Base-by-base conservation (phyloP, 2,888 invertebrate species). In the Sphaerophoria rueppellii region DNA sequence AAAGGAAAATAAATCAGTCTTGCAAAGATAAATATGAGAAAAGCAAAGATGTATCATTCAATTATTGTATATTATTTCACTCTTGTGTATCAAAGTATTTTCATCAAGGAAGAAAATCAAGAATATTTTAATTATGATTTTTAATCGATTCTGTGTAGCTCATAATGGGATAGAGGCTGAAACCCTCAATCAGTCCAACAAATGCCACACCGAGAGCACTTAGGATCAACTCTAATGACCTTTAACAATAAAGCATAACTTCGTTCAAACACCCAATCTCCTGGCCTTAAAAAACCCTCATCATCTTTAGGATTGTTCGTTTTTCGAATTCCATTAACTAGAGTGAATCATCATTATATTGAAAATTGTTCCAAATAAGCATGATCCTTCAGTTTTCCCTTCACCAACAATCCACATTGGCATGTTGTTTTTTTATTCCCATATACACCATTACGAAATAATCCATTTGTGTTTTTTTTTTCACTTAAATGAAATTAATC, bases 401-500 rank as follows among this genome's bases (percentile, higher is more conserved):
- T 43, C 43, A 48, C 34, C 34, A 34, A 34, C 54, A 16, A 58
- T 67, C 67, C 14, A 54, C 48, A 65, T 60, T 63, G 55, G 52
- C 40, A 14, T 34, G 61, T 69, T 61, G 43, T 11, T 60, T 65
- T 37, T 16, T 37, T 14, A 16, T 24, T 40, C 40, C 35, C 63
- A 46, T 24, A 24, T 24, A 1, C 24, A 24, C 24, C 24, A 24
- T 24, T 24, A 61, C 54, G 43, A 46, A 48, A 43, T 46, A 58
- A 58, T 72, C 58, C 37, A 60, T 61, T 60, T 54, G 46, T 67
- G 37, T n/a, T 60, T 7, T 58, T 71, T 58, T 57, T 71, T 58
- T 57, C 50, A 70, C 71, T 74, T 67, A 79, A 79, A 79, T 83
- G 75, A 79, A 83, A 83, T 83, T 79, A 83, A 83, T 83, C 79